Base-by-base conservation (phyloP, 2,888 invertebrate species). In the Tricholauxania praeusta region DNA sequence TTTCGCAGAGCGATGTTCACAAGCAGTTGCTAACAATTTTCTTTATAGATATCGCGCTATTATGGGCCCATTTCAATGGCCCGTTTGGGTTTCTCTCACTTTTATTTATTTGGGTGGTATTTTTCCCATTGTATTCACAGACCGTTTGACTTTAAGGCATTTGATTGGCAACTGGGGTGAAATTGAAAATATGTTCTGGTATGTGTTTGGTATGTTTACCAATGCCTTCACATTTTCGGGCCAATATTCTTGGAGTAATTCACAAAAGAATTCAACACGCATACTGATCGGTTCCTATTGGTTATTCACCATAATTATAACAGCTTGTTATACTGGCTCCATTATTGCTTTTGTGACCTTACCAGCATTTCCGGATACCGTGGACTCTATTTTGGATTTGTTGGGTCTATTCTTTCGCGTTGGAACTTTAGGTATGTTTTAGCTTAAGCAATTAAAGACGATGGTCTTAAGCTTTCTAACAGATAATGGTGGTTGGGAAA, bases 101-200 rank as follows among this genome's bases (percentile, higher is more conserved):
- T 88, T 91, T 22, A 90, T 92, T 0, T 95, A 95, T 80, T 85
- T 95, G 47, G 89, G 93, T 1, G 93, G 91, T 8, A 92, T 94
- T 78, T 90, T 94, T 78, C 94, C 94, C 1, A 88, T 94, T 66
- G 91, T 93, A 0, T 93, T 92, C 82, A 93, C 93, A 0, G 92
- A 93, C 80, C 92, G 92, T 78, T 90, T 92, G 73, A 91, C 92
- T 0, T 83, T 94, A 19, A 89, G 87, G 12, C 92, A 92, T 81
- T 87, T 94, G 48, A 79, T 94, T 47, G 89, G 91, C 55, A 91
- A 92, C 78, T 92, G 92, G 73, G 91, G 92, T 66, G 92, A 93
- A 88, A 88, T 94, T 52, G 93, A 94, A 86, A 93, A 94, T 80
- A 94, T 94, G 94, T 94, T 94, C 84, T 95, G 94, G 94, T 94